phyloP scores from a whole-genome alignment of 2,888 invertebrate species.

The Drosophila colorata region DNA sequence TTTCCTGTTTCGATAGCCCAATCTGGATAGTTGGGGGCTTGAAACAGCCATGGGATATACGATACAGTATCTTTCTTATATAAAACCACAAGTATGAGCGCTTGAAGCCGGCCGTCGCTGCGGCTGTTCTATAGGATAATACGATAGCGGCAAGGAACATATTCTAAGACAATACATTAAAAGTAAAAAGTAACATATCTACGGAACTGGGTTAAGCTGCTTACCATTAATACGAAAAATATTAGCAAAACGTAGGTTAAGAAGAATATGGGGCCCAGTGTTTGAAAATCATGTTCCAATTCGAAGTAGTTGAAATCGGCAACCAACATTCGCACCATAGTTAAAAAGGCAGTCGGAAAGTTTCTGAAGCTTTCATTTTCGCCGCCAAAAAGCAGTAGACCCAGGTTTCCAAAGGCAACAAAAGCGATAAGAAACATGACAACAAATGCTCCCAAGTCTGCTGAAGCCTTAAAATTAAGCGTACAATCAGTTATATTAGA shows the following conservation, averaged over 20 bases:
- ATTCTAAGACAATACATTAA: conserved; percentile 85
- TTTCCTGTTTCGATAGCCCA: too few relatives aligned
- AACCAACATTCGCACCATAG: conserved; percentile 89
- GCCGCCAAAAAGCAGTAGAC: conserved; percentile 90
- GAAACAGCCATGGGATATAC: conserved; percentile 4
- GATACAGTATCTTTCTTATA: conserved; percentile 28
- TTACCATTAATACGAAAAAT: conserved; percentile 90
- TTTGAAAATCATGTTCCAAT: conserved; percentile 88
- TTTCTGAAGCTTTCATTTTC: conserved; percentile 88
- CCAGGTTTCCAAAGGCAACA: conserved; percentile 90
- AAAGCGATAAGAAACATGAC: conserved; percentile 91
- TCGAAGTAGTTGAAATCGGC: conserved; percentile 90
- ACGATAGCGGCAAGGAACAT: conserved; percentile 93
- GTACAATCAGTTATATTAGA: conserved; percentile 81
- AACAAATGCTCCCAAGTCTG: conserved; percentile 89
- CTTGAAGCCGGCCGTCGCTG: neutral
- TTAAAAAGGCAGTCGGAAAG: conserved; percentile 87
- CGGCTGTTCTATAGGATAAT: conserved; percentile 89
- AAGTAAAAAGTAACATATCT: neutral
- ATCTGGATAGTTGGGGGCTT: conserved; percentile 22
- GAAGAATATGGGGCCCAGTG: conserved; percentile 90
- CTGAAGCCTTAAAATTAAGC: conserved; percentile 86
- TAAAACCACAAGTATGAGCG: conserved; percentile 32
- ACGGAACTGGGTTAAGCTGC: neutral
- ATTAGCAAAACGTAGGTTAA: conserved; percentile 90